phyloP scores from a whole-genome alignment of 2,113 vertebrate species.

The Clupea harengus region DNA sequence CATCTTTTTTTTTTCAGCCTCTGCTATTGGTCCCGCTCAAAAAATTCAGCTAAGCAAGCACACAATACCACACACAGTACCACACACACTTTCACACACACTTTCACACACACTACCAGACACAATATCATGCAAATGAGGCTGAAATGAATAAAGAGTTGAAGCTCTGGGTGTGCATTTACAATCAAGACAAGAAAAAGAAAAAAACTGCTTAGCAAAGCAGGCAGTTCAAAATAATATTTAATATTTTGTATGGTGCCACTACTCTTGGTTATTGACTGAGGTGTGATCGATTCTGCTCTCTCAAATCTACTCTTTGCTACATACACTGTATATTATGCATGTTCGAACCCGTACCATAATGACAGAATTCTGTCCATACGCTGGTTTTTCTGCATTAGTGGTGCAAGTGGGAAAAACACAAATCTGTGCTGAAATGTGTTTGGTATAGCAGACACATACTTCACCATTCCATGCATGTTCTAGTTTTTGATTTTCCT shows the following conservation, averaged over 20 bases:
- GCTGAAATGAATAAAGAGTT: not conserved
- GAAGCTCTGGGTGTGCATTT: not conserved
- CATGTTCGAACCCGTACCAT: not conserved
- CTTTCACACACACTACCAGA: no score
- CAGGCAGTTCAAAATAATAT: not conserved
- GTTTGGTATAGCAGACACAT: not conserved
- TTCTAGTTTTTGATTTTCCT: not conserved
- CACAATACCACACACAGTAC: no score
- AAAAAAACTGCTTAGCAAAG: not conserved
- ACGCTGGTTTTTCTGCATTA: not conserved
- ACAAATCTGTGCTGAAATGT: not conserved
- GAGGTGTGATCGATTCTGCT: not conserved
- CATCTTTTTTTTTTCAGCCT: not conserved
- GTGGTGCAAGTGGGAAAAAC: not conserved
- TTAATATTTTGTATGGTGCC: not conserved
- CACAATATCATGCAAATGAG: not conserved
- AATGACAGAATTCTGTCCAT: not conserved
- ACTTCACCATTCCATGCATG: not conserved
- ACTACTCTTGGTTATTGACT: not conserved
- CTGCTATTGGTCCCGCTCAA: not conserved
- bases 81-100: no score
- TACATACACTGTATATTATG: not conserved
- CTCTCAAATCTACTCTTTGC: not conserved
- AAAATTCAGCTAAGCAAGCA: not conserved
- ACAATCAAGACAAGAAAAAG: not conserved